Evolutionary conservation across 2,888 invertebrate genomes (phyloP).

Genomic region (Aproaerema taeniolella): DNA sequence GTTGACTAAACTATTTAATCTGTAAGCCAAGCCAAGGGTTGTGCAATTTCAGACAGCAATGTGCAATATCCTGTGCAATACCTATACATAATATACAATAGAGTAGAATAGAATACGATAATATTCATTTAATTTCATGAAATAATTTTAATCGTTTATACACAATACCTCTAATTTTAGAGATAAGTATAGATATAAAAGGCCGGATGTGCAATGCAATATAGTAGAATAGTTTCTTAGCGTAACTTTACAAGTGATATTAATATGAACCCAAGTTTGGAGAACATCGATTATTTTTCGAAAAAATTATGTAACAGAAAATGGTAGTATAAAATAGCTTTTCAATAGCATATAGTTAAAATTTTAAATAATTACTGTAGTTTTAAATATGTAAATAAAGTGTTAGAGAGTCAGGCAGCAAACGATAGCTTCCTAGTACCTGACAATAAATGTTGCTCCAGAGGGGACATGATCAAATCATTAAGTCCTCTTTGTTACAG

Average conservation of each 20-base stretch:
- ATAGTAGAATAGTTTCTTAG: slow-evolving; percentile 40
- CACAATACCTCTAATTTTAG: slow-evolving; percentile 16
- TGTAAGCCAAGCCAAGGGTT: slow-evolving; percentile 14
- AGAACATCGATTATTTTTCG: no score
- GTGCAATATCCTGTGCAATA: slow-evolving; percentile 58
- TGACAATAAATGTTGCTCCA: slow-evolving; percentile 63
- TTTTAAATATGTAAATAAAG: no score
- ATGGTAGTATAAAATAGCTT: no score
- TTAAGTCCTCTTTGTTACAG: slow-evolving; percentile 42
- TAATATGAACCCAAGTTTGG: slow-evolving; percentile 2
- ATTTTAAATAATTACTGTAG: no score
- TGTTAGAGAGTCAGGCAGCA: slow-evolving; percentile 68
- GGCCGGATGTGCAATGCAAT: slow-evolving; percentile 76
- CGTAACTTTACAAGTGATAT: slow-evolving; percentile 1
- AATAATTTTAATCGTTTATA: no score
- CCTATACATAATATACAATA: no score
- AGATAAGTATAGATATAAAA: slow-evolving; percentile 16
- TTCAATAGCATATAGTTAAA: no score
- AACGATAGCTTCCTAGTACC: slow-evolving; percentile 72
- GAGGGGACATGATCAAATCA: slow-evolving; percentile 34
- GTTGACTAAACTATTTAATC: no score
- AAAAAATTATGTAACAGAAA: no score
- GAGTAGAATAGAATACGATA: background rate
- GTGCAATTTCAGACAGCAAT: slow-evolving; percentile 37
- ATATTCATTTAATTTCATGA: slow-evolving; percentile 4